Evolutionary conservation across 2,113 vertebrate genomes (phyloP).

Genomic region (Eubucco bourcierii): DNA sequence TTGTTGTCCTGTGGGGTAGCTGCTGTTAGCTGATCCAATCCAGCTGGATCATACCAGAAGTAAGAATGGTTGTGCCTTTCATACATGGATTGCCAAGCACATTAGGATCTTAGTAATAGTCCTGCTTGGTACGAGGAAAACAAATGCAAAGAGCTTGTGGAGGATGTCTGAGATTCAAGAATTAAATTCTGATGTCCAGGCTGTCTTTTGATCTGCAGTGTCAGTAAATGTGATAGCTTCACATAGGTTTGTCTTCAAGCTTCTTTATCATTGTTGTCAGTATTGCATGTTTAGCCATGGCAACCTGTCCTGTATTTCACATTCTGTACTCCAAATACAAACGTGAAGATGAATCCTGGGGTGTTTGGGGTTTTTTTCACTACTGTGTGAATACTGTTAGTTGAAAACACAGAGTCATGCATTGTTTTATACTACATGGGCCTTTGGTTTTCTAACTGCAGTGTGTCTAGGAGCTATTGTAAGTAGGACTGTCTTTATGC

Average conservation of each 20-base stretch:
- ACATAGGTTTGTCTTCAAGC: neutral
- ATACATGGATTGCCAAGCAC: neutral
- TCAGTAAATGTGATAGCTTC: neutral
- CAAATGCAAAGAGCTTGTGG: neutral
- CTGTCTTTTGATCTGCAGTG: neutral
- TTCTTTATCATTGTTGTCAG: neutral
- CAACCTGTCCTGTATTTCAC: neutral
- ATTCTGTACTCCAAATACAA: neutral
- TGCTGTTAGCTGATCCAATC: neutral
- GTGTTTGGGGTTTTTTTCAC: neutral
- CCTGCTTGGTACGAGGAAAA: neutral
- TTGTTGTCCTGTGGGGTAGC: neutral
- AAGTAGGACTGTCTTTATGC: neutral
- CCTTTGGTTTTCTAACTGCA: neutral
- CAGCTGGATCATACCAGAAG: neutral
- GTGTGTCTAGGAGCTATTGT: neutral
- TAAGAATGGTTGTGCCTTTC: neutral
- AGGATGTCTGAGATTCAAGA: neutral
- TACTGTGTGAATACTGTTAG: neutral
- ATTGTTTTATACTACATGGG: rapidly evolving
- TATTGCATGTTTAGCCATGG: neutral
- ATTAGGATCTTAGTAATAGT: neutral
- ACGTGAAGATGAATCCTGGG: neutral
- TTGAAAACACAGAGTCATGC: neutral
- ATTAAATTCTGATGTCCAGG: neutral